Evolutionary conservation across 2,797 vertebrate species (phyloP), one percentile per base, ranked within the genome.

Genomic region (Cyclura pinguis): DNA sequence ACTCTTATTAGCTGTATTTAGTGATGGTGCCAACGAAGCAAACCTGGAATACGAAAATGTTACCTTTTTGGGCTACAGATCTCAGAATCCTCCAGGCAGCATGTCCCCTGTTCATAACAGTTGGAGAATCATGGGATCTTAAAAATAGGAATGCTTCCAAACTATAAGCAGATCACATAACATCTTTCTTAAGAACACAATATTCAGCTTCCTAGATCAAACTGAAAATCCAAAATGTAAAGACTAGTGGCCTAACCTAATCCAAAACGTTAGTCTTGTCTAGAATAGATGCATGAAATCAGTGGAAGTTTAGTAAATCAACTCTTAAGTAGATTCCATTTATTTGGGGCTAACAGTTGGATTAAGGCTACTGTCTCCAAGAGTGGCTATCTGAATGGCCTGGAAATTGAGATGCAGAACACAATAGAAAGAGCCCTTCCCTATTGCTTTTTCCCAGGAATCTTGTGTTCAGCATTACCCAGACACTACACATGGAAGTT

Each of bases 101-200:
- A 69, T 69, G 67, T 32, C 67, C 29, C 2, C 3, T 32, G 64
- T 7, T 69, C 24, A 29, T 67, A 24, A 6, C 7, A 67, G 27
- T 6, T 69, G 27, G 67, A 32, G 67, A 69, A 69, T 32, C 32
- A 2, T 10, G 10, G 27, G 10, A 10, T 12, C 9, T 69, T 32
- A 32, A 69, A 69, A 69, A 69, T 32, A 69, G 67, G 29, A 69
- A 29, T 27, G 32, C 12, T 69, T 69, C 29, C 29, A 69, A 69
- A 32, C 67, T 13, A 0, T 10, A 69, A 69, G 67, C 67, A 69
- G 2, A 32, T 4, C 67, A 32, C 29, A 32, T 69, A 69, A 32
- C 67, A 32, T 83, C 13, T 80, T 89, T 85, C 82, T 52, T 84
- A 77, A 64, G 14, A 29, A n/a, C 47, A 69, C 42, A 84, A 38